Evolutionary conservation across 1,140 invertebrate genomes (phyloP).

Genomic region (Trypoxylus dichotomus): DNA sequence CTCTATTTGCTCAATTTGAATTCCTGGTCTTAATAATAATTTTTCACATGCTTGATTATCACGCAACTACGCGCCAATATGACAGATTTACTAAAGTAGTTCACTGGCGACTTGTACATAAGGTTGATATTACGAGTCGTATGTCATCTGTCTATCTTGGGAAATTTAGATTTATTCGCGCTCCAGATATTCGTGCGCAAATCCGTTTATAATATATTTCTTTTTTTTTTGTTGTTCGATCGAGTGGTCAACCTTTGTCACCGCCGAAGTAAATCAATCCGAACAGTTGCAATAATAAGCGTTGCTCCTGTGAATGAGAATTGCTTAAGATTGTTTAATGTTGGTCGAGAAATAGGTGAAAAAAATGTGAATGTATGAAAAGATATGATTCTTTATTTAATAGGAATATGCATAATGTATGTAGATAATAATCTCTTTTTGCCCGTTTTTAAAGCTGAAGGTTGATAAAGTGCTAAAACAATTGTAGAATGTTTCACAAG

Average conservation of each 20-base stretch:
- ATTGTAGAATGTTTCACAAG: too few relatives aligned
- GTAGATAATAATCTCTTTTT: too few relatives aligned
- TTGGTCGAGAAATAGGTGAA: not conserved
- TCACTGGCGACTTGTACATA: not conserved
- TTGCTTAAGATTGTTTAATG: not conserved
- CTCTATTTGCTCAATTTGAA: too few relatives aligned
- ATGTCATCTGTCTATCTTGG: not conserved
- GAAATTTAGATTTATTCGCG: not conserved
- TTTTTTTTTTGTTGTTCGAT: not conserved
- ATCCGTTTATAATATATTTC: not conserved
- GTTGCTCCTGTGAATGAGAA: not conserved
- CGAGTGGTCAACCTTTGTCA: not conserved
- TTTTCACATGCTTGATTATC: not conserved
- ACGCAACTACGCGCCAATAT: not conserved
- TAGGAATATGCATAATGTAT: too few relatives aligned
- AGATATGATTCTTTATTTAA: too few relatives aligned
- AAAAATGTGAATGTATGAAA: not conserved
- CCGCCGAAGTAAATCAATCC: not conserved
- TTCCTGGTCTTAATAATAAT: not conserved
- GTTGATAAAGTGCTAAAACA: too few relatives aligned
- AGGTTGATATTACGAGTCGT: slow-evolving; percentile 5
- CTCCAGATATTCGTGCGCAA: not conserved
- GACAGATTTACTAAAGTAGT: not conserved
- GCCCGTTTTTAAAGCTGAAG: too few relatives aligned
- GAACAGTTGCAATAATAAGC: not conserved